These are phyloP conservation scores for Eupithecia subumbrata DNA, from an alignment of 2,888 invertebrate genomes.

Conservation along the genomic window DNA sequence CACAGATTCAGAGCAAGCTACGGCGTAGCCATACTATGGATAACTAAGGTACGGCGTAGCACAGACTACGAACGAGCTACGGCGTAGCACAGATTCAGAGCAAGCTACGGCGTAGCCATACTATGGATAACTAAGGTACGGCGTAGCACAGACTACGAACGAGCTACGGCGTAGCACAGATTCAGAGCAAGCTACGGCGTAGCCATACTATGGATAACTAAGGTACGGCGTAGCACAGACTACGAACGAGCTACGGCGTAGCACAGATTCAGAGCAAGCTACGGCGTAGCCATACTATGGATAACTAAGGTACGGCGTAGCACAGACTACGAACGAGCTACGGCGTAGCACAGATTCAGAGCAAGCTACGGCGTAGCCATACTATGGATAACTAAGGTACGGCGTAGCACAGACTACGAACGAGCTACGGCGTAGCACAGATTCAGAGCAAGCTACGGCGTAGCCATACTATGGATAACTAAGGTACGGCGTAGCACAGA, in stretches of 20 bases:
- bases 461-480: too few relatives aligned
- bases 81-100: not conserved
- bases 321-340: not conserved
- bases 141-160: not conserved
- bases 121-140: too few relatives aligned
- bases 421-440: not conserved
- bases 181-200: not conserved
- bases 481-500: not conserved
- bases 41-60: not conserved
- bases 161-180: not conserved
- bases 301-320: not conserved
- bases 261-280: not conserved
- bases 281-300: too few relatives aligned
- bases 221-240: not conserved
- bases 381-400: not conserved
- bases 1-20: not conserved
- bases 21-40: not conserved
- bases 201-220: not conserved
- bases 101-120: not conserved
- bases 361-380: not conserved
- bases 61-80: not conserved
- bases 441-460: not conserved
- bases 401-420: not conserved
- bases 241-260: not conserved
- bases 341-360: not conserved